A percentile compares a stretch with the other conserved stretches of the same genome.
Evolutionary conservation across 2,113 vertebrate genomes (phyloP).

Genomic region (Eolophus roseicapilla): DNA sequence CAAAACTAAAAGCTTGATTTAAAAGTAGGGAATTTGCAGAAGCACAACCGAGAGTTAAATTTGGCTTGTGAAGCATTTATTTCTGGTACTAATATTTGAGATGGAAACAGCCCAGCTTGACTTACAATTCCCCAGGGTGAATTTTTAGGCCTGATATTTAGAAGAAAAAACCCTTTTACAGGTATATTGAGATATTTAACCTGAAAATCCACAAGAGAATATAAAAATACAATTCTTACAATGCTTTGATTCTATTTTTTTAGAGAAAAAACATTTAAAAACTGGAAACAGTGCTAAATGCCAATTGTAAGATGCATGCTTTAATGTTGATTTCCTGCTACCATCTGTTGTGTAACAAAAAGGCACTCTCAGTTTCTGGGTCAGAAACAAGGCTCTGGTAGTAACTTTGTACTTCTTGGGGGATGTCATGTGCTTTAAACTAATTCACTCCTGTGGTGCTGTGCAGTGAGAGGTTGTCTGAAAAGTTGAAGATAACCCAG

Average conservation of each 20-base stretch:
- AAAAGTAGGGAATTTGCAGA: background rate
- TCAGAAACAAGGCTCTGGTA: background rate
- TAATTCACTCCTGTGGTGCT: background rate
- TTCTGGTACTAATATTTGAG: background rate
- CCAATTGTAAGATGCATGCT: background rate
- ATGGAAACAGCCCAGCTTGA: constrained; percentile 7
- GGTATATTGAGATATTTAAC: background rate
- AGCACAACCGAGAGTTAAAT: background rate
- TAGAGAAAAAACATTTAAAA: background rate
- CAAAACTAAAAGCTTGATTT: background rate
- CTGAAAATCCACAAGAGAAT: background rate
- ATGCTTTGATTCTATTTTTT: background rate
- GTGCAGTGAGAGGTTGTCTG: background rate
- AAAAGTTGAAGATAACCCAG: constrained; percentile 10
- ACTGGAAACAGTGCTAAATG: background rate
- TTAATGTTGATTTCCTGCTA: background rate
- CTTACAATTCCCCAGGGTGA: background rate
- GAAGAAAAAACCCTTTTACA: background rate
- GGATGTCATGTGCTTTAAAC: background rate
- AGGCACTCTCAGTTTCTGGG: constrained; percentile 24
- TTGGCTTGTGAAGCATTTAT: background rate
- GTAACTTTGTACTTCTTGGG: constrained; percentile 17
- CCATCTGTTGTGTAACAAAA: constrained; percentile 18
- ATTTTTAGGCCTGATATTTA: background rate
- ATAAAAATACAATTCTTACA: background rate